A percentile compares a stretch with the other conserved stretches of the same genome.
phyloP scores from a whole-genome alignment of 2,113 vertebrate species.

The cattle (Bos taurus) region DNA sequence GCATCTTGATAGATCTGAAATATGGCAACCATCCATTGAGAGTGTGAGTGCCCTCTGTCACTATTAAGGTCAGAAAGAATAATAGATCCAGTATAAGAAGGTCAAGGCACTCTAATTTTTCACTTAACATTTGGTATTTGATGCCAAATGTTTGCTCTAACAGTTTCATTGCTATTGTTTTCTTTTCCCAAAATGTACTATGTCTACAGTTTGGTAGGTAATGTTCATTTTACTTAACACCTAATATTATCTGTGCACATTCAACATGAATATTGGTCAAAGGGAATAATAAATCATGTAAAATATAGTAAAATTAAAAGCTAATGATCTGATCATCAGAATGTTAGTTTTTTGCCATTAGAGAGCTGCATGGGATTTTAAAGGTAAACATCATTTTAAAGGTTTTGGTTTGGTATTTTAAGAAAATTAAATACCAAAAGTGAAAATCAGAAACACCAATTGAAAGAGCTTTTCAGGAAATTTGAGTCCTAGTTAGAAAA shows the following conservation, averaged over 20 bases:
- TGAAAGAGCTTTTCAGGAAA: background rate
- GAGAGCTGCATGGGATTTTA: background rate
- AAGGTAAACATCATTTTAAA: background rate
- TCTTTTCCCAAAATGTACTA: background rate
- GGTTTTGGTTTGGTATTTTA: background rate
- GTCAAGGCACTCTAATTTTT: background rate
- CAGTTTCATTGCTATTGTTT: background rate
- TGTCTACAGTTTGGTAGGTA: background rate
- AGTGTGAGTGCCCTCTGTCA: background rate
- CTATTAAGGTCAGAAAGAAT: background rate
- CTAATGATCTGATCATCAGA: background rate
- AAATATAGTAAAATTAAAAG: background rate
- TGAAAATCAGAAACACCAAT: background rate
- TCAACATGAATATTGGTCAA: background rate
- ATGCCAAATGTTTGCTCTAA: background rate
- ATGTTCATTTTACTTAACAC: background rate
- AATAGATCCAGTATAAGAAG: background rate
- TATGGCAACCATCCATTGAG: background rate
- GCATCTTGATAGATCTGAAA: background rate
- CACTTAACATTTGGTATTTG: background rate
- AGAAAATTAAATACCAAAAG: background rate
- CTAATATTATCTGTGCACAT: background rate
- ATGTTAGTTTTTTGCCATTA: background rate
- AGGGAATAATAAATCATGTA: background rate
- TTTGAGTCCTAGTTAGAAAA: background rate